These are phyloP conservation scores for Theristicus caerulescens DNA, from an alignment of 2,113 vertebrate species.

Conservation along the genomic window DNA sequence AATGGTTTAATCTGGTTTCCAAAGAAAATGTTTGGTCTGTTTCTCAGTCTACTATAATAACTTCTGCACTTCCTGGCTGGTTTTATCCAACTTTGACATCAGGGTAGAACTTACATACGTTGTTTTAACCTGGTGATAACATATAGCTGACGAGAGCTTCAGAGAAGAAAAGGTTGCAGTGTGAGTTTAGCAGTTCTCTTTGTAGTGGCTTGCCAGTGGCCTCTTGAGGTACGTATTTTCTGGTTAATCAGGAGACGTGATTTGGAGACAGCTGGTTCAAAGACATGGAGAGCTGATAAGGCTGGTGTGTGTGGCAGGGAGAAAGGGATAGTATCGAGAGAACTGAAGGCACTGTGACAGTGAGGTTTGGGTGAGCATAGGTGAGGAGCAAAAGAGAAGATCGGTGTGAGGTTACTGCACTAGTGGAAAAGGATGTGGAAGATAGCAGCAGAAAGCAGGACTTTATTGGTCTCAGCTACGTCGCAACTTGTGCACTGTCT, in stretches of 20 bases:
- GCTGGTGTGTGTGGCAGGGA: background rate
- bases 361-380: background rate
- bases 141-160: background rate
- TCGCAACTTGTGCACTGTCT: accelerated
- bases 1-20: background rate
- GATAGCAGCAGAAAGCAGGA: background rate
- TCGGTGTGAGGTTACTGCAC: background rate
- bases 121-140: background rate
- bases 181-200: background rate
- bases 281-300: background rate
- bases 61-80: background rate
- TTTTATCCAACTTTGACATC: background rate
- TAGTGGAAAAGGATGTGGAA: background rate
- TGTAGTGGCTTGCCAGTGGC: background rate
- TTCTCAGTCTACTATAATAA: background rate
- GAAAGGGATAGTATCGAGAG: background rate
- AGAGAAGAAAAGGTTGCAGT: background rate
- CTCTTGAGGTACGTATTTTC: background rate
- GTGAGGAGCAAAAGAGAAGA: background rate
- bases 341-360: background rate
- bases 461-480: background rate
- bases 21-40: background rate
- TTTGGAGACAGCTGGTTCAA: background rate
- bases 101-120: background rate
- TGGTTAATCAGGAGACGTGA: background rate